Base-by-base conservation (phyloP, 1,140 invertebrate genomes). In the Zaprionus inermis region DNA sequence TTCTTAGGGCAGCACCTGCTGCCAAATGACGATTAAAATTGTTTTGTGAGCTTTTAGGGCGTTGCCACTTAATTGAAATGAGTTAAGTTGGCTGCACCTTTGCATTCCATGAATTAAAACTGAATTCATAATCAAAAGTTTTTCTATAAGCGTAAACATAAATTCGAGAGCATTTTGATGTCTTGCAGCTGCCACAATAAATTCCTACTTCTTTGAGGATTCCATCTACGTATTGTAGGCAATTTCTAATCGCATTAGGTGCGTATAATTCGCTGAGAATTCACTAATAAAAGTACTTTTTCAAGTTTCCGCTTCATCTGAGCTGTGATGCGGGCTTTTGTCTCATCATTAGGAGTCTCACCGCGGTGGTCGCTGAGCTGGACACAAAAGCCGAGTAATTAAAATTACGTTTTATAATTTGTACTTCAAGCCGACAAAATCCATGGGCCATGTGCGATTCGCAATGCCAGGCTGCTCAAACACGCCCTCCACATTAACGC, bases 321-420 rank as follows among this genome's bases (percentile, higher is more conserved):
- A 54, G 22, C 55, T 32, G 5, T 14, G 61, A 74, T 66, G 74
- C 70, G 70, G 83, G 83, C 70, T 34, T 68, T 56, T 72, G 73
- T 76, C 55, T 72, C 49, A 71, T 64, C 73, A 76, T 76, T 76
- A 72, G 70, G 73, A 59, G 32, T 56, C 71, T 52, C 71, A 44
- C 72, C 68, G 81, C 70, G 83, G 83, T 86, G 83, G 83, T 81
- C 83, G 44, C 75, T 64, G 72, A 81, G 70, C 66, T 67, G 38
- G n/a, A 7, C 65, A 41, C 67, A 32, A 83, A 89, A 73, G 67
- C 67, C 36, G 44, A 61, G 59, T 73, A 68, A 66, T 81, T 79
- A 83, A 80, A 89, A 83, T 89, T 78, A 79, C 69, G 79, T 88
- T 88, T 86, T 86, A 68, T 61, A 22, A 68, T 63, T 32, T 36